These are phyloP conservation scores for Cuniculus paca DNA, from an alignment of 2,797 vertebrate genomes.

Conservation along the genomic window DNA sequence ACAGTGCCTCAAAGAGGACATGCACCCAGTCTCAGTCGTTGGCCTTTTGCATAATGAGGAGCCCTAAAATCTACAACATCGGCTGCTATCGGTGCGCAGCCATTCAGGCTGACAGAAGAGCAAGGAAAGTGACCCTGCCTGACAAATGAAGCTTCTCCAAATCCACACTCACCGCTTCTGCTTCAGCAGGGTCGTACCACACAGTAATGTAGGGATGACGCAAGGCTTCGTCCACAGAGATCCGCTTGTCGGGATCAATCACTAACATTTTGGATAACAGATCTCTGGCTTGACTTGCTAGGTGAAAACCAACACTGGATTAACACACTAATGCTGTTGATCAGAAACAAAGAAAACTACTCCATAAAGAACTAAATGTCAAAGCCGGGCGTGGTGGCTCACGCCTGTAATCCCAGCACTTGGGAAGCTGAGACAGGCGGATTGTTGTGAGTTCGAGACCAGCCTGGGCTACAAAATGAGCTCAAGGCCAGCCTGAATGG, in stretches of 20 bases:
- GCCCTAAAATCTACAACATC: neutral
- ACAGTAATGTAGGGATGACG: conserved; percentile 97
- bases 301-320: conserved; percentile 73
- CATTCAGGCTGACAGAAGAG: neutral
- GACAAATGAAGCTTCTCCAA: conserved; percentile 34
- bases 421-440: no score
- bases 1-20: no score
- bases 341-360: neutral
- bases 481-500: no score
- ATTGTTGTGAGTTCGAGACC: no score
- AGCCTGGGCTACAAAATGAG: no score
- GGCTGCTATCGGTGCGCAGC: neutral
- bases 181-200: conserved; percentile 97
- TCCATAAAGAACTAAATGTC: neutral
- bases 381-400: no score
- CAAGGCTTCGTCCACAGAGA: conserved; percentile 97
- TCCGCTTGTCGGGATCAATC: conserved; percentile 96
- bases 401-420: no score
- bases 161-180: conserved; percentile 94
- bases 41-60: neutral
- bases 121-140: neutral
- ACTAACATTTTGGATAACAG: conserved; percentile 99
- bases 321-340: neutral
- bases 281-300: conserved; percentile 97
- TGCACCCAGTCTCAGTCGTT: no score